These are phyloP conservation scores for Nothura maculosa DNA, from an alignment of 2,797 vertebrate species.

Conservation along the genomic window DNA sequence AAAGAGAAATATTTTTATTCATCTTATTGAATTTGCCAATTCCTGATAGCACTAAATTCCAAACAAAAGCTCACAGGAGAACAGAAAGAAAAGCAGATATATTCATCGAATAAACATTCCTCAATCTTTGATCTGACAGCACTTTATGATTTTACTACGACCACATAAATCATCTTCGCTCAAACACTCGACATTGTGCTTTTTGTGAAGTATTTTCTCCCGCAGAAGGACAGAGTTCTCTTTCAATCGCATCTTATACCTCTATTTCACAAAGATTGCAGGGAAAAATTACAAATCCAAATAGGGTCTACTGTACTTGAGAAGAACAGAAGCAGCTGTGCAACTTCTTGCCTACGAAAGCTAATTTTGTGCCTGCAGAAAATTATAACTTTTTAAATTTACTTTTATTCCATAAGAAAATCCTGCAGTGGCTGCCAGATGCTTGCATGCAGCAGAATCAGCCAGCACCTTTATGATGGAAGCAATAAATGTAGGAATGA, in stretches of 20 bases:
- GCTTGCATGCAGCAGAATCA: background rate
- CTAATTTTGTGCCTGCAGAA: background rate
- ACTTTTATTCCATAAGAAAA: background rate
- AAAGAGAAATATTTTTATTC: background rate
- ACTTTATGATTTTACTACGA: background rate
- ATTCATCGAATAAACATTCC: background rate
- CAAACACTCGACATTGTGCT: background rate
- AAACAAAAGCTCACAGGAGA: background rate
- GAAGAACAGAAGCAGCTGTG: background rate
- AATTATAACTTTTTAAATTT: fast-evolving
- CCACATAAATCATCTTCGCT: background rate
- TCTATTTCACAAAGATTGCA: background rate
- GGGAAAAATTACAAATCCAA: background rate
- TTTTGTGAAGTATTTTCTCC: background rate
- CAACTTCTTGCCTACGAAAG: background rate
- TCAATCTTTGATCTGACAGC: background rate
- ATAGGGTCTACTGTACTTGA: background rate
- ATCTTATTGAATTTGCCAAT: background rate
- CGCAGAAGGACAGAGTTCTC: background rate
- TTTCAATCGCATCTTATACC: background rate
- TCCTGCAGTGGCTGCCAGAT: background rate
- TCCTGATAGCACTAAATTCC: background rate
- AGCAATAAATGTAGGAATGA: background rate
- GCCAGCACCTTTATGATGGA: background rate
- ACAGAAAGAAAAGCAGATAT: background rate